Conservation (phyloP, 2,113 vertebrate genomes). For the Stegostoma tigrinum region DNA sequence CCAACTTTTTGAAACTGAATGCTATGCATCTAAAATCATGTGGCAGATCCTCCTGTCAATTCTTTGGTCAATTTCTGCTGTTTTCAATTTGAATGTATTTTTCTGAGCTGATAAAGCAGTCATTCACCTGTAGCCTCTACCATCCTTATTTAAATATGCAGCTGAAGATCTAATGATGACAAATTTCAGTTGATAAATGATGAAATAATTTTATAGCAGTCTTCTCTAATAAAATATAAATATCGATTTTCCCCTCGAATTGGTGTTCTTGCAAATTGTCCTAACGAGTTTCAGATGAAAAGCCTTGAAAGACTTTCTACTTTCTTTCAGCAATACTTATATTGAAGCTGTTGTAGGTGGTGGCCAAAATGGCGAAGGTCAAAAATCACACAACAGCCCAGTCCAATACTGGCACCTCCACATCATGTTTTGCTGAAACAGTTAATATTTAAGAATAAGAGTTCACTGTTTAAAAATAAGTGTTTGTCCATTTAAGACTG, state of each 20-base stretch:
- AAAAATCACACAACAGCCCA: too few species aligned
- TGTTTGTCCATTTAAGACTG: too few species aligned
- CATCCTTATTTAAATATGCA: neutral
- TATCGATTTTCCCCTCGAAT: too few species aligned
- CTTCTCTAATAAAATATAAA: neutral
- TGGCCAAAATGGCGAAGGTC: neutral
- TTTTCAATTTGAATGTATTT: neutral
- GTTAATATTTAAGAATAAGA: too few species aligned
- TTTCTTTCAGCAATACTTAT: neutral
- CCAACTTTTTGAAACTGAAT: neutral
- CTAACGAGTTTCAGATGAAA: too few species aligned
- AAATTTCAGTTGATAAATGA: neutral
- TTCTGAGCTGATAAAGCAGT: neutral
- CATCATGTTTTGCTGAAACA: neutral
- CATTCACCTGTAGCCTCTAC: neutral
- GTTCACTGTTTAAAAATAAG: too few species aligned
- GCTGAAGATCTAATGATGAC: neutral
- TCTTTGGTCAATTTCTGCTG: neutral
- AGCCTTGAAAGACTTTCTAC: neutral
- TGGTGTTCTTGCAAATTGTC: too few species aligned
- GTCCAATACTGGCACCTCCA: too few species aligned
- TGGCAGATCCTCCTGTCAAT: neutral
- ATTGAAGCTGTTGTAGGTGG: neutral
- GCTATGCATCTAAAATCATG: neutral
- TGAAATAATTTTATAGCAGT: neutral